Evolutionary conservation across 2,797 vertebrate species (phyloP).

Genomic region (Odontamblyopus lacepedii): DNA sequence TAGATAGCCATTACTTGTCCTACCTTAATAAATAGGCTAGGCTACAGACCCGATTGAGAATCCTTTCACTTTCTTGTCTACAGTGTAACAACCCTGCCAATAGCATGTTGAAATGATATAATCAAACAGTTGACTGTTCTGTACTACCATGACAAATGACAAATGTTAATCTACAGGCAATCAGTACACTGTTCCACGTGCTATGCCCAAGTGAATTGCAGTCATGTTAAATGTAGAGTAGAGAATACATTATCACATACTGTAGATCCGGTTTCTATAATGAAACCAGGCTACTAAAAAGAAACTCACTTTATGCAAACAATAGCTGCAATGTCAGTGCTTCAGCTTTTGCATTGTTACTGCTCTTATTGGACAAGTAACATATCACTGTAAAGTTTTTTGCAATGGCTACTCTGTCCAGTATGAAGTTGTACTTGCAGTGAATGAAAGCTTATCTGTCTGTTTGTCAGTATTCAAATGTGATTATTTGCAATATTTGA

Average conservation of each 20-base stretch:
- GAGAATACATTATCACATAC: conserved; percentile 4
- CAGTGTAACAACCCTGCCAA: background rate
- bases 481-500: conserved; percentile 3
- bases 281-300: background rate
- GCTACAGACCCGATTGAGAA: background rate
- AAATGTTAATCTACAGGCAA: background rate
- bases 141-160: background rate
- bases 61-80: background rate
- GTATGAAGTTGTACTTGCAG: background rate
- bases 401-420: background rate
- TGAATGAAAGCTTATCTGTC: background rate
- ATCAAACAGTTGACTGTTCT: background rate
- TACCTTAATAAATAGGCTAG: background rate
- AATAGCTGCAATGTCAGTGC: background rate
- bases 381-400: background rate
- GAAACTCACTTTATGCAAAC: conserved; percentile 3
- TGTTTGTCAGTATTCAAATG: background rate
- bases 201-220: background rate
- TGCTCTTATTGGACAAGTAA: too few relatives aligned
- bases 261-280: conserved; percentile 1
- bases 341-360: background rate
- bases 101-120: background rate
- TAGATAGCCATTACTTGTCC: background rate
- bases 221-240: background rate
- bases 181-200: background rate